phyloP scores from a whole-genome alignment of 1,140 invertebrate species.

The Zaprionus vittiger region DNA sequence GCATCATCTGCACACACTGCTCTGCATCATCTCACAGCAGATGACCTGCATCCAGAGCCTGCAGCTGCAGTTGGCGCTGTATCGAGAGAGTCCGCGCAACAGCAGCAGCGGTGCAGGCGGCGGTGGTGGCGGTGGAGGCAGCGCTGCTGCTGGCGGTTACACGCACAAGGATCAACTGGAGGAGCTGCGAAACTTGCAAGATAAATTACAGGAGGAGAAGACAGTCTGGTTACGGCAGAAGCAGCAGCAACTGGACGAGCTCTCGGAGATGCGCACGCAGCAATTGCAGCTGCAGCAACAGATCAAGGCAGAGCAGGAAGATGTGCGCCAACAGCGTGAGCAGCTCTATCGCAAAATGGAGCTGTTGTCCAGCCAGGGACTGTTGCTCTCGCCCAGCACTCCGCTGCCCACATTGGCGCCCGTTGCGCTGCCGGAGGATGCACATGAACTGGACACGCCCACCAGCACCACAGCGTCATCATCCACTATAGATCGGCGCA shows the following conservation, averaged over 20 bases:
- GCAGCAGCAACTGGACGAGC: constrained; percentile 87
- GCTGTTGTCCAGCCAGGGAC: constrained; percentile 89
- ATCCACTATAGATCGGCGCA: constrained; percentile 74
- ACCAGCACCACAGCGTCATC: constrained; percentile 1
- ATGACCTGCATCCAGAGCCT: constrained; percentile 93
- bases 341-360: constrained; percentile 93
- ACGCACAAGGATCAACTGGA: constrained; percentile 90
- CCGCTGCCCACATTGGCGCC: constrained; percentile 60
- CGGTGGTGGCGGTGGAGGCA: constrained; percentile 10
- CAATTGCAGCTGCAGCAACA: constrained; percentile 86
- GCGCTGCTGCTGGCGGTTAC: constrained; percentile 82
- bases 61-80: constrained; percentile 88
- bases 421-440: constrained; percentile 35
- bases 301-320: constrained; percentile 90
- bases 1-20: constrained; percentile 92
- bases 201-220: constrained; percentile 91
- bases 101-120: constrained; percentile 52
- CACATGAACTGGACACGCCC: constrained; percentile 54
- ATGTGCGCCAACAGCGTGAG: constrained; percentile 93
- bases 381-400: constrained; percentile 86
- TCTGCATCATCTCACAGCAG: constrained; percentile 93
- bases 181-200: constrained; percentile 90
- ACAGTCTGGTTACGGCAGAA: constrained; percentile 89
- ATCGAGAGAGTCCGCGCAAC: constrained; percentile 85
- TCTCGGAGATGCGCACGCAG: constrained; percentile 88